Evolutionary conservation across 2,113 vertebrate genomes (phyloP).

Genomic region (Chloropsis cyanopogon): DNA sequence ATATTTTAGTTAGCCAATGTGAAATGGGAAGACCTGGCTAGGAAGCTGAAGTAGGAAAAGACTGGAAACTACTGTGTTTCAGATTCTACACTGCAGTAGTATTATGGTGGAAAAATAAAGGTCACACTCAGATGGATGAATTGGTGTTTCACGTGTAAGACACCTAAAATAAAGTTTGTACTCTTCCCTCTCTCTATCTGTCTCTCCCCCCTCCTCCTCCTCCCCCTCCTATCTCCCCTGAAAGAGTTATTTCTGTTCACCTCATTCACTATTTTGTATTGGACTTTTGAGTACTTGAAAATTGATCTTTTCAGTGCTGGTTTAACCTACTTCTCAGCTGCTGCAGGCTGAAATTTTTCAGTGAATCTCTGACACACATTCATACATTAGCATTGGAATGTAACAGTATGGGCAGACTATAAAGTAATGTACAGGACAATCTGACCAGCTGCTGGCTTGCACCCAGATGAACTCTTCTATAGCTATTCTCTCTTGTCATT

Average conservation of each 20-base stretch:
- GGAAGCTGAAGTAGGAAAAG: background rate
- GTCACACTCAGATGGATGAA: background rate
- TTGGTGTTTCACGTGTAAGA: background rate
- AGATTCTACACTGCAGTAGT: background rate
- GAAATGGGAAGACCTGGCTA: background rate
- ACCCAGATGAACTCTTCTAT: background rate
- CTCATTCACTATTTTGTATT: background rate
- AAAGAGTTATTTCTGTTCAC: background rate
- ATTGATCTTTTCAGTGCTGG: background rate
- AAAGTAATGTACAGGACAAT: background rate
- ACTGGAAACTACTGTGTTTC: background rate
- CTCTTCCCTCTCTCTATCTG: background rate
- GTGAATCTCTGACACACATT: background rate
- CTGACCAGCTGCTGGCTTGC: background rate
- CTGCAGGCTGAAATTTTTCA: background rate
- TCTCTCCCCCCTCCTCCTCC: background rate
- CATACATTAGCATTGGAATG: background rate
- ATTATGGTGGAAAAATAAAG: background rate
- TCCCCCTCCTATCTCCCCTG: accelerated
- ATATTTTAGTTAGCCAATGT: background rate
- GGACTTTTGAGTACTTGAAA: background rate
- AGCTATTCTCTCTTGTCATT: background rate
- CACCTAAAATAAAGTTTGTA: background rate
- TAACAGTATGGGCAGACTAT: background rate
- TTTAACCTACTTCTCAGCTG: background rate